Conservation (phyloP, 2,888 invertebrate species). For the Ceraclea dissimilis region DNA sequence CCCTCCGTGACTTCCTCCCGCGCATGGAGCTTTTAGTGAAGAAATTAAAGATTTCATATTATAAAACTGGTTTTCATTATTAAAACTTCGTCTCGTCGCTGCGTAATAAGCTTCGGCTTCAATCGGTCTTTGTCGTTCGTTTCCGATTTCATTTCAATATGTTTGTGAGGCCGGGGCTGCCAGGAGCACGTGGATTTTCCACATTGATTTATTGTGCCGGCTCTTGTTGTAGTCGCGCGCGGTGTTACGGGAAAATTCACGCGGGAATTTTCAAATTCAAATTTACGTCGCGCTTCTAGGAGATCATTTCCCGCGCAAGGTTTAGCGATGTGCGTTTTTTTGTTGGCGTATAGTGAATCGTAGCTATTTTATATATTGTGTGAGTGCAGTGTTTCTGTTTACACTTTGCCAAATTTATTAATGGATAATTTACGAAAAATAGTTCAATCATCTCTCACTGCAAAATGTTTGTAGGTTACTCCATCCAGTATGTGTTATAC, state of each 20-base stretch:
- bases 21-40: constrained; percentile 9
- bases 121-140: constrained; percentile 6
- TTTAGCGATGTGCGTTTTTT: not conserved
- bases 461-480: no score
- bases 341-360: not conserved
- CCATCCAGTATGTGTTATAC: no score
- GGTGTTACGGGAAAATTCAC: constrained; percentile 13
- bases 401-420: not conserved
- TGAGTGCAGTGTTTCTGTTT: not conserved
- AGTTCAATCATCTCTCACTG: no score
- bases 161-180: not conserved
- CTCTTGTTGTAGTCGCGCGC: constrained; percentile 11
- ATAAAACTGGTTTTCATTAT: constrained; percentile 20
- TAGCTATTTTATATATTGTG: not conserved
- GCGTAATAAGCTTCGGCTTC: constrained; percentile 12
- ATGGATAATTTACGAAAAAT: no score
- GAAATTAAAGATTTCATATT: constrained; percentile 21
- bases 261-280: constrained; percentile 1
- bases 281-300: not conserved
- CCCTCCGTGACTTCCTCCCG: not conserved
- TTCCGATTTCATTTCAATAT: constrained; percentile 3
- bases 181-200: constrained; percentile 17
- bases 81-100: constrained; percentile 16
- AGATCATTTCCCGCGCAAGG: not conserved
- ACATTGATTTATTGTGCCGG: constrained; percentile 16